Percentiles rank a stretch among this genome's conserved stretches.
phyloP scores from a whole-genome alignment of 2,113 vertebrate species.

The Nasalis larvatus region DNA sequence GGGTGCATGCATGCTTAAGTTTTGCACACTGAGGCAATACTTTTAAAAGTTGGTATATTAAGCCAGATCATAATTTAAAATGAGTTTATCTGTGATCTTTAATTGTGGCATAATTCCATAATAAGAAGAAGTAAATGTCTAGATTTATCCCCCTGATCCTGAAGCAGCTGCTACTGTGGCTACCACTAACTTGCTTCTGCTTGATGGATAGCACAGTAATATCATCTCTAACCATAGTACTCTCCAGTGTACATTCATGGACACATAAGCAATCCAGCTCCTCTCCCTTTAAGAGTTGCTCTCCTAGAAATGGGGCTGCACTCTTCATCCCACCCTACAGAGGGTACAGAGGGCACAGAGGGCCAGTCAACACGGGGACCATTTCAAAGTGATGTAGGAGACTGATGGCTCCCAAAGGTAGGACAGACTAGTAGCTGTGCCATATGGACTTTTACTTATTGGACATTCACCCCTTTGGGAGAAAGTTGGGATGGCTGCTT shows the following conservation, averaged over 20 bases:
- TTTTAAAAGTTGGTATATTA: not conserved
- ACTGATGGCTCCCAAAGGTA: not conserved
- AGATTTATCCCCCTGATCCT: not conserved
- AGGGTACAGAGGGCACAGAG: not conserved
- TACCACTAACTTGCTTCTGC: not conserved
- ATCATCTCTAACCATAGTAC: not conserved
- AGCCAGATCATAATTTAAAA: not conserved
- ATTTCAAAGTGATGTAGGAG: not conserved
- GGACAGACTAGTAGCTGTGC: not conserved
- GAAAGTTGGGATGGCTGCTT: constrained; percentile 16
- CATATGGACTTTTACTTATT: constrained; percentile 22
- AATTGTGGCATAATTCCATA: not conserved
- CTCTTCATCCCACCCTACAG: not conserved
- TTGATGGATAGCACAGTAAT: not conserved
- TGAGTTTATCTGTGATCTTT: not conserved
- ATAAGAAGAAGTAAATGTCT: not conserved
- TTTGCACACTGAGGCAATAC: not conserved
- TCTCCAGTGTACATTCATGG: not conserved
- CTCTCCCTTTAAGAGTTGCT: not conserved
- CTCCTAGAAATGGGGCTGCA: not conserved
- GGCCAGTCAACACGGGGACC: not conserved
- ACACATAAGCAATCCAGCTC: not conserved
- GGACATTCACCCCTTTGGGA: not conserved
- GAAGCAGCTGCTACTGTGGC: not conserved
- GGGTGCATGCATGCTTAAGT: not conserved